phyloP scores from a whole-genome alignment of 2,113 vertebrate species.

The Montifringilla adamsi region DNA sequence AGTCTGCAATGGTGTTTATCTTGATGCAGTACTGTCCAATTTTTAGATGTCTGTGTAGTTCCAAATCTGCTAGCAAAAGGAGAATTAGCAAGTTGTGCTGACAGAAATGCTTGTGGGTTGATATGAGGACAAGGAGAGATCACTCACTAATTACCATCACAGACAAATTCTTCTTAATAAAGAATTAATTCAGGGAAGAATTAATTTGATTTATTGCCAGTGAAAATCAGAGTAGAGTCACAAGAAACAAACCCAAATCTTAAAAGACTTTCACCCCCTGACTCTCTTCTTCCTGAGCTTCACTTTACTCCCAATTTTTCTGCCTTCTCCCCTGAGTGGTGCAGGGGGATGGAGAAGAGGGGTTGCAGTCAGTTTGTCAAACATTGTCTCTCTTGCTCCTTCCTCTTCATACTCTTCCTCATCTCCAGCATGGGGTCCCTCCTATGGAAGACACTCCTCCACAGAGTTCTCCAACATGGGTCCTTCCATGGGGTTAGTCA shows the following conservation, averaged over 20 bases:
- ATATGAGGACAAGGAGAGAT: not conserved
- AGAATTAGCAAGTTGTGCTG: not conserved
- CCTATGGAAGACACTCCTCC: not conserved
- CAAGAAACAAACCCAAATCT: not conserved
- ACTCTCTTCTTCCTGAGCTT: not conserved
- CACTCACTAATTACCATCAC: not conserved
- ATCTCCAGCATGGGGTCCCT: not conserved
- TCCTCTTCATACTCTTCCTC: not conserved
- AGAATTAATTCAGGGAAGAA: not conserved
- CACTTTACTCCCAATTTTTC: not conserved
- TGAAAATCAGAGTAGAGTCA: not conserved
- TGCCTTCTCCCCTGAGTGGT: not conserved
- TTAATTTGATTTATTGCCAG: not conserved
- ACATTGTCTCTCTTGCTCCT: not conserved
- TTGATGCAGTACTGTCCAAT: not conserved
- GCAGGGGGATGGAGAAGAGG: not conserved
- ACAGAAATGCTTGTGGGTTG: not conserved
- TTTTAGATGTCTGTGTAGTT: not conserved
- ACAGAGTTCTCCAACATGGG: rapidly evolving
- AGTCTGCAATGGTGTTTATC: not conserved
- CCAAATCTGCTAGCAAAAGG: not conserved
- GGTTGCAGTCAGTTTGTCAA: not conserved
- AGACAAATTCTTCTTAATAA: not conserved
- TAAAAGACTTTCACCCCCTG: not conserved
- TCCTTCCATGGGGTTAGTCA: not conserved